Base-by-base conservation (phyloP, 2,888 invertebrate genomes). In the Thymelicus lineola region DNA sequence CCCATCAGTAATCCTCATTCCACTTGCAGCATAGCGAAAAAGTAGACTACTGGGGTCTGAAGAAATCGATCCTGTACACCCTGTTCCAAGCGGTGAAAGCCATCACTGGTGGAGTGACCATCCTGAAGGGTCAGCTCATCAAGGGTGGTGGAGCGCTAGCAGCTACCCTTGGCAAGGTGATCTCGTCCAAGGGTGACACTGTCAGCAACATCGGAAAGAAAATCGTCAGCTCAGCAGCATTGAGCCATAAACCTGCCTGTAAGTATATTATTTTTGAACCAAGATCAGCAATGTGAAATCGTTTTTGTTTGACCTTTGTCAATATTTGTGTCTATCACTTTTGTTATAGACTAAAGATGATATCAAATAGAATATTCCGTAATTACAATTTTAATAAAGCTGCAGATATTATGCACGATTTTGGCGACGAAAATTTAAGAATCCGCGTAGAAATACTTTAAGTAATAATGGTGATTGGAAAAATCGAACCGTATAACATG, bases 51-150 rank as follows among this genome's bases (percentile, higher is more conserved):
- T 97, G 96, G 96, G 95, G 96, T 20, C 91, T 97, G 80, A 97
- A 97, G 88, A 97, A 97, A 82, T 97, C 97, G 0, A 96, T 98
- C 72, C 89, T 97, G 15, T 96, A 96, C 86, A 97, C 97, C 5
- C 94, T 98, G 10, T 95, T 98, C 82, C 97, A 98, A 94, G 97
- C 98, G 0, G 96, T 97, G 0, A 98, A 98, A 83, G 97, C 98
- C 14, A 97, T 98, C 74, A 97, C 97, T 9, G 98, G 98, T 10
- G 97, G 97, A 61, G 96, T 97, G 10, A 96, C 98, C 4, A 97
- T 97, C 36, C 94, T 97, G n/a, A 97, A 97, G 81, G 98, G 98
- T 0, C 97, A 97, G 85, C 91, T 98, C 38, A 96, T 98, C 77
- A 97, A 97, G 89, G 97, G 97, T 55, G 96, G 97, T 66, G 97